Base-by-base conservation (phyloP, 2,888 invertebrate species). In the Neoascia interrupta region DNA sequence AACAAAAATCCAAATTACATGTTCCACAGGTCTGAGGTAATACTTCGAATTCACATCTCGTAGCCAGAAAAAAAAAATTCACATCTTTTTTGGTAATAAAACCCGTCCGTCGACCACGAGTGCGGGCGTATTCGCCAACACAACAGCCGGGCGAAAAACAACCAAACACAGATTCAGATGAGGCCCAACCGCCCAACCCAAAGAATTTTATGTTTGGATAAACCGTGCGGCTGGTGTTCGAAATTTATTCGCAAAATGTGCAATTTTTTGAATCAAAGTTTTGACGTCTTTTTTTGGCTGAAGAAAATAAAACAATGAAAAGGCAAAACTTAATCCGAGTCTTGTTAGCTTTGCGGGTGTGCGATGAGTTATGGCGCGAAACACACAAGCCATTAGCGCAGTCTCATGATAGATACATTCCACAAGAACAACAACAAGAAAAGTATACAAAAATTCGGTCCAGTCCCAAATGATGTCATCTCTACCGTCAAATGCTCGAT, bases 401-500 rank as follows among this genome's bases (percentile, higher is more conserved):
- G 15, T 53, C n/a, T n/a, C n/a, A 43, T 21, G 37, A 49, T 56
- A 45, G 54, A 61, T 37, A 43, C 31, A 43, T 34, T 43, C 31
- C 31, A 36, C n/a, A 31, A 34, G 16, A 21, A 49, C 18, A 11
- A 18, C 13, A 34, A 13, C 18, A 19, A 5, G 11, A 31, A 5
- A 11, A 13, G 15, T 21, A 26, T 26, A 4, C 26, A 8, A 4
- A 26, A 26, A 8, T 26, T 26, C 8, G 8, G 26, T n/a, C n/a
- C n/a, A n/a, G n/a, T n/a, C n/a, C n/a, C n/a, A 6, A 26, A 68
- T 76, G 75, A 76, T 76, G 70, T 76, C 75, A 76, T 60, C 58
- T 45, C 19, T 13, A 13, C 51, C 63, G 37, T 23, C 58, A 64
- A 63, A 69, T 49, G 28, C 31, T 11, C 34, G 10, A 36, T 28